Percentiles rank a stretch among this genome's conserved stretches.
Conservation (phyloP, 1,140 invertebrate species). For the Zaprionus taronus region DNA sequence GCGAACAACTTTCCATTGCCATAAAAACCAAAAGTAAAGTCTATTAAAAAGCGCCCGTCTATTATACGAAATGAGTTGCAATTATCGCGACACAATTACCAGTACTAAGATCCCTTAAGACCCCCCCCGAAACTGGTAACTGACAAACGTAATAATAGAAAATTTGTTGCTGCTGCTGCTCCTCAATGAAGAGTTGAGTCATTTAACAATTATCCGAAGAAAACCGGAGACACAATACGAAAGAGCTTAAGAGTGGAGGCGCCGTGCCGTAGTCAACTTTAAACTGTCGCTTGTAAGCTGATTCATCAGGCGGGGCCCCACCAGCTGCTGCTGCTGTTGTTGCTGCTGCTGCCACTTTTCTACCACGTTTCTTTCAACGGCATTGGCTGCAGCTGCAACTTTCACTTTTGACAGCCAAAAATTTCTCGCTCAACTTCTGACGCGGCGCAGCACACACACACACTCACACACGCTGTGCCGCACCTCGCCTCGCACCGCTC, state of each 20-base stretch:
- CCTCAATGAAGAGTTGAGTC: conserved; percentile 28
- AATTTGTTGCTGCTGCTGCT: conserved; percentile 37
- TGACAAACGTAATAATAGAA: conserved; percentile 65
- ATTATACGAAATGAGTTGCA: conserved; percentile 63
- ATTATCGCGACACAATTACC: conserved; percentile 59
- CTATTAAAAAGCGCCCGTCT: conserved; percentile 48
- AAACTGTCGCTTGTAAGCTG: conserved; percentile 63
- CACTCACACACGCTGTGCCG: conserved; percentile 2
- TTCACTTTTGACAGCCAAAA: conserved; percentile 81
- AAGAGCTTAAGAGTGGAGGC: conserved; percentile 11
- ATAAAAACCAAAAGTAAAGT: conserved; percentile 22
- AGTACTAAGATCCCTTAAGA: conserved; percentile 13
- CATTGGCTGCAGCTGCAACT: conserved; percentile 75
- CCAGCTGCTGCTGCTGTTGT: too few relatives aligned
- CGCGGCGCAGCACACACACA: conserved; percentile 24
- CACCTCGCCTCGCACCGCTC: conserved; percentile 3
- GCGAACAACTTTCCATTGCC: conserved; percentile 25
- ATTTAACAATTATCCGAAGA: conserved; percentile 14
- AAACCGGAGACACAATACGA: conserved; percentile 8
- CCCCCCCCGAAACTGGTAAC: conserved; percentile 55
- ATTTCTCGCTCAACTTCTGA: conserved; percentile 80
- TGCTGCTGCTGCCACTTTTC: conserved; percentile 49
- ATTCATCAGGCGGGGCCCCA: conserved; percentile 58
- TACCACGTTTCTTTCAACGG: conserved; percentile 77
- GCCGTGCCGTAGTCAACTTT: conserved; percentile 45